These are phyloP conservation scores for Baronia brevicornis DNA, from an alignment of 2,888 invertebrate genomes.

Conservation along the genomic window DNA sequence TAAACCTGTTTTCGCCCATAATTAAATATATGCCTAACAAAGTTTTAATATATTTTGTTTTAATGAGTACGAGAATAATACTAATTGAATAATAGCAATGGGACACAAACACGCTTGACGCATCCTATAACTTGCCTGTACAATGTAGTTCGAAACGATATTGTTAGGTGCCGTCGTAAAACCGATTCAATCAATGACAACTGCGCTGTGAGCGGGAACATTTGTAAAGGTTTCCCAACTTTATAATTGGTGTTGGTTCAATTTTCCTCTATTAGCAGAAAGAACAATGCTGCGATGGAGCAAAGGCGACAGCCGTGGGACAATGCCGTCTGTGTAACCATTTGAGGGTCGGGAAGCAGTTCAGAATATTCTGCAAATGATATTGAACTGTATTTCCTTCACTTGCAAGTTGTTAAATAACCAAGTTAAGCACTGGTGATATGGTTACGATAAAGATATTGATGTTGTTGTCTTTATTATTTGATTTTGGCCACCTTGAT, in stretches of 20 bases:
- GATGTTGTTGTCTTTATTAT: too few species aligned
- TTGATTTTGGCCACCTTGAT: too few species aligned
- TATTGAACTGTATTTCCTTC: too few species aligned
- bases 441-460: too few species aligned
- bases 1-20: too few species aligned
- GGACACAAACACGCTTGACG: constrained; percentile 2
- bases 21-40: too few species aligned
- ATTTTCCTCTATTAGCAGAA: constrained; percentile 8
- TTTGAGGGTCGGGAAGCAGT: constrained; percentile 1
- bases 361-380: too few species aligned
- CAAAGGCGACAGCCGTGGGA: constrained; percentile 8
- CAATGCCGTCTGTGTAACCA: constrained; percentile 9
- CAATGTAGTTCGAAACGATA: constrained; percentile 10
- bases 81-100: constrained; percentile 11
- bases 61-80: too few species aligned
- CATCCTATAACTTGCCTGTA: constrained; percentile 8
- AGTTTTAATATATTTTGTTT: too few species aligned
- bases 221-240: constrained; percentile 28
- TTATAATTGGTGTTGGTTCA: constrained; percentile 48
- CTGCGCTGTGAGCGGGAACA: constrained; percentile 20
- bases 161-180: constrained; percentile 16
- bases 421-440: too few species aligned
- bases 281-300: constrained; percentile 8
- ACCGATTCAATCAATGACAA: constrained; percentile 26
- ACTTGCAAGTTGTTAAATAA: too few species aligned